Evolutionary conservation across 2,797 vertebrate species (phyloP), one percentile per base, ranked within the genome.

Genomic region (Crenichthys baileyi): DNA sequence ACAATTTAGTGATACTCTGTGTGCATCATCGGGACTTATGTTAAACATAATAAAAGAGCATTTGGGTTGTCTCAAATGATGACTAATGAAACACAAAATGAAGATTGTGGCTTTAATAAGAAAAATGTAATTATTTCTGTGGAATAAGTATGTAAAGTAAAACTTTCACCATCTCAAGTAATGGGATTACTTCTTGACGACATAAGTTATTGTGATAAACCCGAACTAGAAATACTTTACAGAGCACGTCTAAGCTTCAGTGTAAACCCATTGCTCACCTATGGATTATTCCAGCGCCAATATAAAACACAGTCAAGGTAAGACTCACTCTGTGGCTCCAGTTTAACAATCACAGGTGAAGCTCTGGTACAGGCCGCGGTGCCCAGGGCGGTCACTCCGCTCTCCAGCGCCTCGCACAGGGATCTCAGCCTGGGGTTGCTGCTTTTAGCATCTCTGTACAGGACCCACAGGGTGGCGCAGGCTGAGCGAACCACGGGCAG

Each of bases 301-400:
- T n/a, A n/a, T 26, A 67, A 65, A 41, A 36, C 24, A 24, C 24
- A 24, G 12, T 15, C 22, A 24, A 7, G 3, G 1, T 7, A 3
- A 36, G 29, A 88, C 97, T 97, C 93, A 97, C 97, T 95, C 71
- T 97, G 97, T 1, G 96, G 96, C 90, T 96, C 95, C 78, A 97
- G 89, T 77, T 93, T 96, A 73, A 94, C 91, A 31, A 97, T 87
- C 87, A 96, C 91, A 76, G 97, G 97, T 72, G 94, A 89, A 7
- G 95, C 91, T 36, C 92, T 82, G 7, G 83, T 89, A 76, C 93
- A 4, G 0, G 96, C 96, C 76, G 93, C 92, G 0, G 94, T 85
- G 53, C 94, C 93, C 46, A 96, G 71, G 0, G 92, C 94, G 73
- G 91, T 94, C 89, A 96, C 88, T 0, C 96, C 92, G 77, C 90